Evolutionary conservation across 2,888 invertebrate species (phyloP).

Genomic region (Pseudococcus longispinus): DNA sequence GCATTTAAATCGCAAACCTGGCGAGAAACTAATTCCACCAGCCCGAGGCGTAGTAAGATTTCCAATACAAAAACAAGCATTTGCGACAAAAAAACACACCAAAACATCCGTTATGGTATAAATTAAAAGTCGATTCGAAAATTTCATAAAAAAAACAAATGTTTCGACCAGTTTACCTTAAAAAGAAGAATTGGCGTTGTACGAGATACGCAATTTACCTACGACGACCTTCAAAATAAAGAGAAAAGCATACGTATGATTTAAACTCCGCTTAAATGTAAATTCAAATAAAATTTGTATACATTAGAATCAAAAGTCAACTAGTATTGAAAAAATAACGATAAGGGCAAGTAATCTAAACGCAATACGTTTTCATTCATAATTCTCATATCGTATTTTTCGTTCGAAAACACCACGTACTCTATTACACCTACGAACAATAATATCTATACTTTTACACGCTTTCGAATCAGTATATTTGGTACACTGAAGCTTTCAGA

Average conservation of each 20-base stretch:
- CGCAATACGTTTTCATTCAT: background rate
- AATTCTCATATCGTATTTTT: background rate
- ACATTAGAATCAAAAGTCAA: slow-evolving; percentile 19
- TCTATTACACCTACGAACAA: background rate
- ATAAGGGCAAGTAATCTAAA: background rate
- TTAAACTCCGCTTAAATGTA: background rate
- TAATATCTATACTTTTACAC: background rate
- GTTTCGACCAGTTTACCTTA: background rate
- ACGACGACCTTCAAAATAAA: background rate
- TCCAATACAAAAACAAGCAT: background rate
- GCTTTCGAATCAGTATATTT: background rate
- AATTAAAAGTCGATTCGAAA: background rate
- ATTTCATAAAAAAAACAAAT: background rate
- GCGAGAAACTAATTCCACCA: background rate
- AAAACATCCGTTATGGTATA: background rate
- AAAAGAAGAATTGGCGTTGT: background rate
- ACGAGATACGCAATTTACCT: background rate
- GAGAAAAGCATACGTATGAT: background rate
- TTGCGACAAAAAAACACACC: background rate
- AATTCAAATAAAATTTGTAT: slow-evolving; percentile 29
- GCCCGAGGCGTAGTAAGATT: background rate
- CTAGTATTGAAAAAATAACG: background rate
- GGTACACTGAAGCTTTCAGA: background rate
- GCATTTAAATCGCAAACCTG: background rate
- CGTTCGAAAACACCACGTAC: background rate